Base-by-base conservation (phyloP, 1,140 invertebrate species). In the Berghia stephanieae region DNA sequence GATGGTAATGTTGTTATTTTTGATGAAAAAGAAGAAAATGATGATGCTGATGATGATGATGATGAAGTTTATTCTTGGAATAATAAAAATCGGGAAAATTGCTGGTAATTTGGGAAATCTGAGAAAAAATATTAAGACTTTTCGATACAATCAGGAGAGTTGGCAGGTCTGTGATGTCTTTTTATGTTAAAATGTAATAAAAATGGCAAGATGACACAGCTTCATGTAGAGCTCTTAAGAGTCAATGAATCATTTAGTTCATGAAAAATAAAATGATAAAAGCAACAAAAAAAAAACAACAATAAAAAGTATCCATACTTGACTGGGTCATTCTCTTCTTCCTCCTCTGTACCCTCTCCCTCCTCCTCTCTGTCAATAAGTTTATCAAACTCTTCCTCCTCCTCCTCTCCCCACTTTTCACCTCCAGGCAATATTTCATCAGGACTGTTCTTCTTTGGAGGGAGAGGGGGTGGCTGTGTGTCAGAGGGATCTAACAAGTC, bases 401-500 rank as follows among this genome's bases (percentile, higher is more conserved):
- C 44, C 6, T 75, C 60, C 31, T 75, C 57, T 24, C 13, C n/a
- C 6, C 34, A 4, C 21, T 55, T 27, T 72, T 72, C 70, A 70
- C 34, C 68, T 31, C 40, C n/a, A 27, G 68, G 13, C 3, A 36
- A 57, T 49, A 4, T 42, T 34, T 21, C 13, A 2, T 43, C 36
- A 36, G 52, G 72, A 31, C 72, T n/a, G n/a, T n/a, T 60, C 55
- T 75, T 75, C n/a, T 75, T 75, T 18, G 72, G 72, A 27, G 72
- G 72, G 34, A 75, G 31, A 10, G 46, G 38, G 13, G 72, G 72
- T 42, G 72, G 72, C 6, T 75, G 38, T n/a, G n/a, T n/a, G n/a
- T n/a, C n/a, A n/a, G n/a, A n/a, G n/a, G n/a, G n/a, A n/a, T n/a
- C n/a, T n/a, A n/a, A n/a, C n/a, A n/a, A n/a, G n/a, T n/a, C n/a